Conservation (phyloP, 2,113 vertebrate species). For the Alethe castanea region DNA sequence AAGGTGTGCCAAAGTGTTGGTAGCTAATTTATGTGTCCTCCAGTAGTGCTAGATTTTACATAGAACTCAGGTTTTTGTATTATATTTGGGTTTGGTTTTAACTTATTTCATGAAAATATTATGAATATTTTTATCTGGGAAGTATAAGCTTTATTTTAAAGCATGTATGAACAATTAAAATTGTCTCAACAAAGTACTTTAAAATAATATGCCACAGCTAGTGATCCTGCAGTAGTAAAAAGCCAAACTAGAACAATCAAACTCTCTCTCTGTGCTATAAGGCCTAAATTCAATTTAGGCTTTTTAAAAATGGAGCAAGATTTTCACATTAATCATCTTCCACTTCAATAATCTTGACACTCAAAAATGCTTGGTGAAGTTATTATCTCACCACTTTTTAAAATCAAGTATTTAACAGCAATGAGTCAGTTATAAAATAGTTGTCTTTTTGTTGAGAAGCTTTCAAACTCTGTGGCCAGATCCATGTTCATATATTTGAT, state of each 20-base stretch:
- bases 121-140: not conserved
- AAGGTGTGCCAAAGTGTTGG: not conserved
- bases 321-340: not conserved
- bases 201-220: not conserved
- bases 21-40: not conserved
- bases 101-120: not conserved
- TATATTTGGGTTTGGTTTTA: rapidly evolving
- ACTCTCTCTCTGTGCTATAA: not conserved
- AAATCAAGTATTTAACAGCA: not conserved
- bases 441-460: not conserved
- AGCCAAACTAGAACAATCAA: not conserved
- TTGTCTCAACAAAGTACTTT: not conserved
- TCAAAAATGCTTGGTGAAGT: not conserved
- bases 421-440: not conserved
- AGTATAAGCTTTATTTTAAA: not conserved
- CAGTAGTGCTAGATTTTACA: not conserved
- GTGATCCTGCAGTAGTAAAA: not conserved
- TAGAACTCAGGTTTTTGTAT: not conserved
- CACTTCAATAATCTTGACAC: not conserved
- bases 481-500: not conserved
- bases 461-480: not conserved
- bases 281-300: not conserved
- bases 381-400: not conserved
- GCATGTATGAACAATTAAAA: not conserved
- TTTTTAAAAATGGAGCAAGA: not conserved